phyloP scores from a whole-genome alignment of 2,113 vertebrate species.

The Dipodomys stephensi region DNA sequence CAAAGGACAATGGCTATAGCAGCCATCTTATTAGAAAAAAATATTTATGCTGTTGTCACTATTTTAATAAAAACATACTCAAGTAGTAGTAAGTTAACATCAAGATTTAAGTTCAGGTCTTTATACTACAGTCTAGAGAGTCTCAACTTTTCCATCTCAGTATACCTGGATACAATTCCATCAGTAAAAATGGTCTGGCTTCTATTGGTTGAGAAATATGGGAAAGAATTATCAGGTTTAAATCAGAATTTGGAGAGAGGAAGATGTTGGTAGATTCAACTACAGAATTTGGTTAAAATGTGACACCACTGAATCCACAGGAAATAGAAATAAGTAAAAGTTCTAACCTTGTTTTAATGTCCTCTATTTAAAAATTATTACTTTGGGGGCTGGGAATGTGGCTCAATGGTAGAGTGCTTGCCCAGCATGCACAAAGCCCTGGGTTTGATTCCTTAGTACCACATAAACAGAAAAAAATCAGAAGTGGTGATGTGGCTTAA shows the following conservation, averaged over 20 bases:
- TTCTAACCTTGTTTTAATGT: neutral
- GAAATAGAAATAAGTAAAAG: neutral
- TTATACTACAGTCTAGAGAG: neutral
- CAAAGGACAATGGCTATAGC: neutral
- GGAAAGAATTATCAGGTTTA: neutral
- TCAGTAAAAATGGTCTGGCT: neutral
- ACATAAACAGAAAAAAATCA: too few species aligned
- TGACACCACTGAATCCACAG: neutral
- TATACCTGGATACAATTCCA: neutral
- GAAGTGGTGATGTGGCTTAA: too few species aligned
- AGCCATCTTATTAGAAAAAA: neutral
- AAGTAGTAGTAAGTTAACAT: neutral
- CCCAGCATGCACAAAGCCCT: too few species aligned
- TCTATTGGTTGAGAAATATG: neutral
- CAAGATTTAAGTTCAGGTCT: neutral
- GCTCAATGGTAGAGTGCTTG: too few species aligned
- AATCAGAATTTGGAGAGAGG: neutral
- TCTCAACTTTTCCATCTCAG: neutral
- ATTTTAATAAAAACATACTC: neutral
- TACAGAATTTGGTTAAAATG: constrained; percentile 13
- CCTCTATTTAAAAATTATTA: neutral
- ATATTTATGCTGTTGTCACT: neutral
- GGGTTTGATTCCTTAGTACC: too few species aligned
- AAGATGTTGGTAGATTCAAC: neutral
- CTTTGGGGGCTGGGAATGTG: neutral